Percentiles rank a stretch among this genome's conserved stretches.
Evolutionary conservation across 2,113 vertebrate species (phyloP).

Genomic region (Leptobrachium leishanense): DNA sequence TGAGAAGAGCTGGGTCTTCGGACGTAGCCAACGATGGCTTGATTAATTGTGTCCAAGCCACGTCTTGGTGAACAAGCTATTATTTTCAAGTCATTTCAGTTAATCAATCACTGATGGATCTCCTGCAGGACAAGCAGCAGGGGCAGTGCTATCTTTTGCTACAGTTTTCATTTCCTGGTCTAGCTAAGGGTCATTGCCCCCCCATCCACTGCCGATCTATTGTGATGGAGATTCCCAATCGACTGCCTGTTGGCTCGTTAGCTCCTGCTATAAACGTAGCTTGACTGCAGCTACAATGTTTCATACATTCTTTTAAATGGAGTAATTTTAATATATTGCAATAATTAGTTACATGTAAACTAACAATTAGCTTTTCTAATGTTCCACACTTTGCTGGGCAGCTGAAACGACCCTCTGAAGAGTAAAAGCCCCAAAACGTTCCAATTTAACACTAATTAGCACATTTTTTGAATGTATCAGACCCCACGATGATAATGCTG

Average conservation of each 20-base stretch:
- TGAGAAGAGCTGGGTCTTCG: background rate
- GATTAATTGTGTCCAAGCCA: conserved; percentile 8
- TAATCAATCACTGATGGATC: conserved; percentile 8
- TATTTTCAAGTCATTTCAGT: background rate
- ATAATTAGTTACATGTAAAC: too few species aligned
- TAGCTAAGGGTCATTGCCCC: conserved; percentile 1
- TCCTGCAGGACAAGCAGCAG: conserved; percentile 7
- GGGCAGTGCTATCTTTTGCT: conserved; percentile 13
- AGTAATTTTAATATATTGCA: too few species aligned
- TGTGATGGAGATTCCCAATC: conserved; percentile 1
- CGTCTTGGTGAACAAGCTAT: background rate
- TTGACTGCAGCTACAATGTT: background rate
- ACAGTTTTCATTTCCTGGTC: conserved; percentile 20
- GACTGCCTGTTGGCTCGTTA: background rate
- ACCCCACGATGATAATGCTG: too few species aligned
- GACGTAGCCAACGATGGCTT: background rate
- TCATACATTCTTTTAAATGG: background rate
- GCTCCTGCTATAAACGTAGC: background rate
- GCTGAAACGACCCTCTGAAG: too few species aligned
- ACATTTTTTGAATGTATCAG: too few species aligned
- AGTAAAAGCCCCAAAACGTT: too few species aligned
- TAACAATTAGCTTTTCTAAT: too few species aligned
- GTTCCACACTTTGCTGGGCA: too few species aligned
- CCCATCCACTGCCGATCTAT: background rate
- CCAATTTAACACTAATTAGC: too few species aligned